These are phyloP conservation scores for Gallirallus australis DNA, from an alignment of 2,797 vertebrate genomes.

Conservation along the genomic window DNA sequence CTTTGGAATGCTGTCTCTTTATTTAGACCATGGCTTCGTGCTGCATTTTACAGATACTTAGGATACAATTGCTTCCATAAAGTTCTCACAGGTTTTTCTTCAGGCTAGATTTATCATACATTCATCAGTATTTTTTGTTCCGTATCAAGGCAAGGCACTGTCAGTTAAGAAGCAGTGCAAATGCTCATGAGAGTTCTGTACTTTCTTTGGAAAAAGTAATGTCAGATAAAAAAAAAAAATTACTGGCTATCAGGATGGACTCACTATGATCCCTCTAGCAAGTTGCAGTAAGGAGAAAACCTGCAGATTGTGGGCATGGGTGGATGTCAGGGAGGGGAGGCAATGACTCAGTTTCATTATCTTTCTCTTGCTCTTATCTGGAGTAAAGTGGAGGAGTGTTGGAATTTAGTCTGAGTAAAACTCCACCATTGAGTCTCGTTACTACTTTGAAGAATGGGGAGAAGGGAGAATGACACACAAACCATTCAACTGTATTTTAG, in stretches of 20 bases:
- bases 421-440: not conserved
- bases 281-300: not conserved
- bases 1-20: not conserved
- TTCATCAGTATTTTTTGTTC: not conserved
- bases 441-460: not conserved
- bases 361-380: not conserved
- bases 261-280: not conserved
- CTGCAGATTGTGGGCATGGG: not conserved
- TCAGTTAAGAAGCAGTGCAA: not conserved
- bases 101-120: not conserved
- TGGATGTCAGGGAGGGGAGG: not conserved
- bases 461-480: not conserved
- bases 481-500: not conserved
- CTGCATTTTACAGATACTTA: not conserved
- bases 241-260: not conserved
- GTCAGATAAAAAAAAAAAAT: not conserved
- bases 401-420: not conserved
- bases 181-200: not conserved
- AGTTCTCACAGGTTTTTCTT: not conserved
- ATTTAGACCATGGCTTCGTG: not conserved
- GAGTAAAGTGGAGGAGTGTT: not conserved
- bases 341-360: slow-evolving; percentile 12
- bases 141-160: not conserved
- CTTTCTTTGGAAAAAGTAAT: not conserved
- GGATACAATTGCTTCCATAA: not conserved